A percentile compares a stretch with the other conserved stretches of the same genome.
These are phyloP conservation scores for Saguinus midas DNA, from an alignment of 2,113 vertebrate genomes.

Conservation along the genomic window DNA sequence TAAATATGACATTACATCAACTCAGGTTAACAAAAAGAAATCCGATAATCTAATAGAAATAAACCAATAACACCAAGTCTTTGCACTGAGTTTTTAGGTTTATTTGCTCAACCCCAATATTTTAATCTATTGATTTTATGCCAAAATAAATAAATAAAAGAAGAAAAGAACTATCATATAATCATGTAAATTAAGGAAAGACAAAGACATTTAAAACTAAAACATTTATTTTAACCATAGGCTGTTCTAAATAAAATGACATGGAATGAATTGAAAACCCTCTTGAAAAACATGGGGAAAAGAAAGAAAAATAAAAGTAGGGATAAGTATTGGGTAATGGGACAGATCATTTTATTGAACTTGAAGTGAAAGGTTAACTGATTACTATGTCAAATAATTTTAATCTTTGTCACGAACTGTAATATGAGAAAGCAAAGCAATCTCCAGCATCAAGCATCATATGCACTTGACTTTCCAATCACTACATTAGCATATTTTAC, in stretches of 20 bases:
- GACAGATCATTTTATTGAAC: neutral
- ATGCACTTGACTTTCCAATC: slow-evolving; percentile 58
- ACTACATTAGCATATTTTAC: slow-evolving; percentile 71
- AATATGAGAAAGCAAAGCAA: slow-evolving; percentile 51
- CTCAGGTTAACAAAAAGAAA: neutral
- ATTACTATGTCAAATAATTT: neutral
- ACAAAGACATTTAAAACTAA: neutral
- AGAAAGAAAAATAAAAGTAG: neutral
- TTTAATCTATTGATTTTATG: neutral
- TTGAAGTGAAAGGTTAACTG: neutral
- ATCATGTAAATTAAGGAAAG: neutral
- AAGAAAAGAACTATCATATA: neutral
- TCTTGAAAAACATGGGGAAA: neutral
- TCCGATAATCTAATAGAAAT: neutral
- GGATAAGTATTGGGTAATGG: neutral
- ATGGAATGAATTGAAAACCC: neutral
- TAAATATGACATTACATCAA: neutral
- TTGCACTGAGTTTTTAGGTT: neutral
- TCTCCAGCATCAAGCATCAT: slow-evolving; percentile 5
- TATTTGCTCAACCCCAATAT: neutral
- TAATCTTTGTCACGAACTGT: neutral
- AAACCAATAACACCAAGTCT: neutral
- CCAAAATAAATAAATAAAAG: neutral
- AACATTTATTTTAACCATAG: neutral
- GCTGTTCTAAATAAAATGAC: neutral